A percentile compares a stretch with the other conserved stretches of the same genome.
phyloP scores from a whole-genome alignment of 2,797 vertebrate genomes.

The Pseudochromis fuscus region DNA sequence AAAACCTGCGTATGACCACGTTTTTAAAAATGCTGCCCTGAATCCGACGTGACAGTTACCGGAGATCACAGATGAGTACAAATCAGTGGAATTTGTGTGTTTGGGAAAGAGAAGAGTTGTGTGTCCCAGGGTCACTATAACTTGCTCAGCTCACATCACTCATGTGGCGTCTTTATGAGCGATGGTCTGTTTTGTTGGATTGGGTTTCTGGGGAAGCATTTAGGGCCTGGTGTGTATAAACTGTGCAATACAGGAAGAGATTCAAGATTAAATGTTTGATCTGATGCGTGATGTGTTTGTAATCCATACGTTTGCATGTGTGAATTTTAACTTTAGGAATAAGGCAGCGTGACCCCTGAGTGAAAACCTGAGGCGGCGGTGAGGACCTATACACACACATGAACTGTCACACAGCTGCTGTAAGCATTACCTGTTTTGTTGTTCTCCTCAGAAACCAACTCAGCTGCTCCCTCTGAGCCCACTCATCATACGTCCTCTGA shows the following conservation, averaged over 20 bases:
- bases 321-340: background rate
- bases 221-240: constrained; percentile 29
- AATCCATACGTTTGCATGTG: background rate
- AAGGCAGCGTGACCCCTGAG: no score
- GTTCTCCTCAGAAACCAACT: constrained; percentile 50
- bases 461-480: constrained; percentile 65
- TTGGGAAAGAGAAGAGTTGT: constrained; percentile 73
- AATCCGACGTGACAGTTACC: constrained; percentile 42
- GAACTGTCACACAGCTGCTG: constrained; percentile 59
- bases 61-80: constrained; percentile 60
- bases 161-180: constrained; percentile 81
- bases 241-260: constrained; percentile 11
- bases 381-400: constrained; percentile 29
- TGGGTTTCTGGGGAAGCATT: constrained; percentile 77
- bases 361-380: no score
- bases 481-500: constrained; percentile 47
- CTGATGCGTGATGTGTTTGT: background rate
- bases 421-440: constrained; percentile 71
- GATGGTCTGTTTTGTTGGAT: constrained; percentile 75
- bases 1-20: constrained; percentile 39
- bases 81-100: constrained; percentile 66
- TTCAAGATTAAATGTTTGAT: constrained; percentile 21
- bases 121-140: constrained; percentile 82
- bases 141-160: constrained; percentile 74
- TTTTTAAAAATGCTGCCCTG: constrained; percentile 35